Evolutionary conservation across 2,888 invertebrate genomes (phyloP).

Genomic region (Torymus tubicola): DNA sequence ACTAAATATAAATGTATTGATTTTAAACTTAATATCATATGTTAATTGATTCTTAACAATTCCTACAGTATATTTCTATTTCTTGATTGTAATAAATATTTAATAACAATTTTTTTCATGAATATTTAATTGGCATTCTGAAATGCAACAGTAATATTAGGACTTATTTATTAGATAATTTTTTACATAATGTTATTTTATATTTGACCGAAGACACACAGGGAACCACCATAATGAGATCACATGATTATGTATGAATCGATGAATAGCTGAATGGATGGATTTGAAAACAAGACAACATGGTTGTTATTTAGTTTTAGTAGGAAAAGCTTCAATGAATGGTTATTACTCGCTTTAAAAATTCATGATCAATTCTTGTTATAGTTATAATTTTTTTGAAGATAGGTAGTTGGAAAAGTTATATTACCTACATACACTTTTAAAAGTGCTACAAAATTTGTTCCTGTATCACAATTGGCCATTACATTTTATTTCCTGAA

Average conservation of each 20-base stretch:
- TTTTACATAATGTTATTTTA: constrained; percentile 26
- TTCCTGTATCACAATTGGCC: constrained; percentile 71
- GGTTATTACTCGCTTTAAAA: constrained; percentile 49
- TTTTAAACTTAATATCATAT: too few relatives aligned
- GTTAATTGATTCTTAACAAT: too few relatives aligned
- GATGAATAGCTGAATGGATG: constrained; percentile 43
- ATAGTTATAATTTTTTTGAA: constrained; percentile 54
- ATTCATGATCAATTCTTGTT: constrained; percentile 58
- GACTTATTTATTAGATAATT: neutral
- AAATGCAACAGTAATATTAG: neutral
- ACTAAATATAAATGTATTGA: too few relatives aligned
- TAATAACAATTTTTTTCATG: constrained; percentile 7
- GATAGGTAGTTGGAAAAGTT: constrained; percentile 59
- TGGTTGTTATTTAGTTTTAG: constrained; percentile 55
- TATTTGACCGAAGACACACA: constrained; percentile 54
- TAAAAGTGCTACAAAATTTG: constrained; percentile 71
- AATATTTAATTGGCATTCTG: neutral
- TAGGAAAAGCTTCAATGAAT: constrained; percentile 55
- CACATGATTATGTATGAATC: constrained; percentile 33
- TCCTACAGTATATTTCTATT: too few relatives aligned
- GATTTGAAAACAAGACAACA: constrained; percentile 40
- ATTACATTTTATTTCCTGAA: constrained; percentile 74
- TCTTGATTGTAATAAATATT: neutral
- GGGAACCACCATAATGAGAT: constrained; percentile 56
- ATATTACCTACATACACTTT: constrained; percentile 72